Conservation (phyloP, 2,797 vertebrate genomes). For the Dicrostonyx torquatus region DNA sequence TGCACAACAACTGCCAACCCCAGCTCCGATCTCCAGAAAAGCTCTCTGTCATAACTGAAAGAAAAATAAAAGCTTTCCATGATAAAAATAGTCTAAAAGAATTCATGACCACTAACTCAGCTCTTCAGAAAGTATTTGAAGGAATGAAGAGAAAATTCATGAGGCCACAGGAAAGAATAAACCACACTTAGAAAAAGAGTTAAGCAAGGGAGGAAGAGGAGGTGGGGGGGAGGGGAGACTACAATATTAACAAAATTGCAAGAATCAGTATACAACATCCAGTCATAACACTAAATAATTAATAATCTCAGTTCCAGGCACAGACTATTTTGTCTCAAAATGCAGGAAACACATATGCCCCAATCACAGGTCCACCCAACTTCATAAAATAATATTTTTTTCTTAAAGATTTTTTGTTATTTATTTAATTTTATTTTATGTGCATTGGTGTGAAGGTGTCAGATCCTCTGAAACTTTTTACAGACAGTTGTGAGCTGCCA, state of each 20-base stretch:
- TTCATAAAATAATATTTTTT: not conserved
- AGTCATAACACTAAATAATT: not conserved
- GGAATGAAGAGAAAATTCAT: not conserved
- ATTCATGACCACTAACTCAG: not conserved
- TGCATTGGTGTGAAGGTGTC: no score
- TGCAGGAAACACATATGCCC: not conserved
- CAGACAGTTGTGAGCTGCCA: no score
- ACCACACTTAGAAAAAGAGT: not conserved
- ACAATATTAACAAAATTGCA: not conserved
- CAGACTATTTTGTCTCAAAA: not conserved
- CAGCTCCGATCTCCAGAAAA: not conserved
- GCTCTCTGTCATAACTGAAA: not conserved
- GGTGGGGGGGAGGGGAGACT: not conserved
- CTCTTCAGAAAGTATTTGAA: not conserved
- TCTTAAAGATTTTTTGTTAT: no score
- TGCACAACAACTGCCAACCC: not conserved
- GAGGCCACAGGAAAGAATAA: not conserved
- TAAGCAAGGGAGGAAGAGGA: not conserved
- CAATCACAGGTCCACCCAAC: not conserved
- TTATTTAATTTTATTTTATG: no score
- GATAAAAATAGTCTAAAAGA: not conserved
- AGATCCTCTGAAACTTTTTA: no score
- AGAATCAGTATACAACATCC: not conserved
- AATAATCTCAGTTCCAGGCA: not conserved
- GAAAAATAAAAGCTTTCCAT: not conserved